Base-by-base conservation (phyloP, 2,113 vertebrate species). In the Albula goreensis region DNA sequence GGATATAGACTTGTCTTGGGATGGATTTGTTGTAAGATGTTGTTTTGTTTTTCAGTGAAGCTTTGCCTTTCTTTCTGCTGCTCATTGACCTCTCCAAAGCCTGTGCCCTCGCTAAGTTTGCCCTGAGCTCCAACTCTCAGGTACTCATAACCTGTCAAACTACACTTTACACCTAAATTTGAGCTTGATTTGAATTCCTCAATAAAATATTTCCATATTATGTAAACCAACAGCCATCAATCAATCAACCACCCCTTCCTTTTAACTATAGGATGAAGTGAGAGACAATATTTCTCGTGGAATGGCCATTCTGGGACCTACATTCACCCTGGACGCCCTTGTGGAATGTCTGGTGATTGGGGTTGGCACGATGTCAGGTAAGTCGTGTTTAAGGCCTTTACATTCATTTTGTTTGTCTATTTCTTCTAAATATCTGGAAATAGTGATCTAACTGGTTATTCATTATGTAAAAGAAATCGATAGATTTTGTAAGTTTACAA, bases 281-380 rank as follows among this genome's bases (percentile, higher is more conserved):
- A 96, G 98, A 92, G 97, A 99, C 88, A 99, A 99, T 89, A 99
- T 99, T 91, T 97, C 98, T 56, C 96, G 95, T 88, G 98, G 98
- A 88, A 99, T 99, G 98, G 97, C 98, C 5, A 96, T 99, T 82
- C 92, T 99, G 63, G 98, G 98, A 31, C 98, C 98, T 13, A 97
- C 98, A 0, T 99, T 99, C 91, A 99, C 98, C 2, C 93, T 99
- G 81, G 98, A 99, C 88, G 98, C 97, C 0, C 94, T 99, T 83
- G 98, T 99, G 86, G 98, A 99, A 88, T 99, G 98, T 87, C 95
- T 99, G 87, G 98, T 99, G 50, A 99, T 99, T 0, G 97, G 97
- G 84, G 97, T 99, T 86, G 97, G 97, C 78, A 99, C 97, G 77
- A 97, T 99, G 97, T 98, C 97, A 94, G 97, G 97, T 98, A n/a